phyloP scores from a whole-genome alignment of 2,797 vertebrate species.

The Ptychobarbus kaznakovi region DNA sequence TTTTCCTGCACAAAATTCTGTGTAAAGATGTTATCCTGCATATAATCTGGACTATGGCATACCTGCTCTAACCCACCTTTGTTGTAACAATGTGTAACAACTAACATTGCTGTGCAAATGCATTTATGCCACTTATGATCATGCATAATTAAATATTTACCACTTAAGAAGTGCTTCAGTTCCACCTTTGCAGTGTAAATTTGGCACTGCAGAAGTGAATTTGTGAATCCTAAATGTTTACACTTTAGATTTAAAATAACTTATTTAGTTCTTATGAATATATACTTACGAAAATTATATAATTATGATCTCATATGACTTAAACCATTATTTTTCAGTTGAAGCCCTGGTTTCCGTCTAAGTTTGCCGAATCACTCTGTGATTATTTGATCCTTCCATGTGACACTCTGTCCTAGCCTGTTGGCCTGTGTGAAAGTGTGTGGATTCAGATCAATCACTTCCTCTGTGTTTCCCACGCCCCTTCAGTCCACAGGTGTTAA shows the following conservation, averaged over 20 bases:
- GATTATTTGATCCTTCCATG: neutral
- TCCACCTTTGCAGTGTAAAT: no score
- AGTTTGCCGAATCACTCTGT: neutral
- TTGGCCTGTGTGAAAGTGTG: conserved; percentile 12
- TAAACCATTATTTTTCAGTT: neutral
- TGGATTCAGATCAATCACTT: conserved; percentile 21
- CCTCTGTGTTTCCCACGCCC: conserved; percentile 28
- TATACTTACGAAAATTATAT: neutral
- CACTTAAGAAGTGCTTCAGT: neutral
- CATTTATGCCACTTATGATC: neutral
- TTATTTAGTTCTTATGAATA: neutral
- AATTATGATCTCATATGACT: neutral
- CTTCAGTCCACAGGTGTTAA: conserved; percentile 35
- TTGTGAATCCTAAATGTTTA: neutral
- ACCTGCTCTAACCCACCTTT: no score
- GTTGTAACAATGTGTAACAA: neutral
- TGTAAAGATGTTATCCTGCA: neutral
- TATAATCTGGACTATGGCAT: neutral
- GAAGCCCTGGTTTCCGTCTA: neutral
- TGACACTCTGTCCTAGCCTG: neutral
- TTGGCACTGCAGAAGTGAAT: neutral
- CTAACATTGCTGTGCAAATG: neutral
- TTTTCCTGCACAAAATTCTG: neutral
- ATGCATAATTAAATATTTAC: neutral
- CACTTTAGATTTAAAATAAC: neutral